These are phyloP conservation scores for Anniella stebbinsi DNA, from an alignment of 2,797 vertebrate genomes.

Conservation along the genomic window DNA sequence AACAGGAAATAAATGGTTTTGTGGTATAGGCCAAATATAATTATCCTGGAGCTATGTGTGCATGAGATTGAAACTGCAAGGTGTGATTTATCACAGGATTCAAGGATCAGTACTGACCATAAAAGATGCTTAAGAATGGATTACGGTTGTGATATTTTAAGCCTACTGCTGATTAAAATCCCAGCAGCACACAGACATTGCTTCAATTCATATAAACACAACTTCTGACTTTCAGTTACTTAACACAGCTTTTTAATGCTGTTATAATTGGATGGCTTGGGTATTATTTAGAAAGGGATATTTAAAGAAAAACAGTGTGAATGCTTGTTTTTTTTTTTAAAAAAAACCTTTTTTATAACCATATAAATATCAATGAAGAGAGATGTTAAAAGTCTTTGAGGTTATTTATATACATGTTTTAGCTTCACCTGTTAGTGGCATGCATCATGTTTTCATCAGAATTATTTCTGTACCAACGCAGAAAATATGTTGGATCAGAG, in stretches of 20 bases:
- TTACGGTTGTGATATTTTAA: constrained; percentile 28
- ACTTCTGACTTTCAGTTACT: not conserved
- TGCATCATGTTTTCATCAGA: constrained; percentile 36
- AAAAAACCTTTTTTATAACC: not conserved
- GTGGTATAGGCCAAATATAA: constrained; percentile 32
- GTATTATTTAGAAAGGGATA: constrained; percentile 3
- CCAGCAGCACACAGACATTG: not conserved
- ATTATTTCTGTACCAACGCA: constrained; percentile 55
- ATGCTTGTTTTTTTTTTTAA: constrained; percentile 19
- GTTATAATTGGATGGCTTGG: accelerated
- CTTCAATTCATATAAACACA: not conserved
- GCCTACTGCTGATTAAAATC: not conserved
- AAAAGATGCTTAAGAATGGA: constrained; percentile 40
- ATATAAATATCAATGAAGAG: not conserved
- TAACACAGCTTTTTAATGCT: not conserved
- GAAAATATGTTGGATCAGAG: not conserved
- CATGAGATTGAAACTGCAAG: constrained; percentile 10
- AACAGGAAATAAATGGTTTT: constrained; percentile 33
- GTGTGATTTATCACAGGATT: constrained; percentile 32
- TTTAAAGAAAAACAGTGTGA: not conserved
- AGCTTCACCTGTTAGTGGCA: constrained; percentile 43
- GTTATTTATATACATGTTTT: constrained; percentile 60
- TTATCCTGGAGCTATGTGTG: constrained; percentile 44
- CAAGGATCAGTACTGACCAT: constrained; percentile 26
- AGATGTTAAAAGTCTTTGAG: constrained; percentile 48